Evolutionary conservation across 92 coral and sea anemone species (phyloP).

Genomic region (Paramuricea clavata): DNA sequence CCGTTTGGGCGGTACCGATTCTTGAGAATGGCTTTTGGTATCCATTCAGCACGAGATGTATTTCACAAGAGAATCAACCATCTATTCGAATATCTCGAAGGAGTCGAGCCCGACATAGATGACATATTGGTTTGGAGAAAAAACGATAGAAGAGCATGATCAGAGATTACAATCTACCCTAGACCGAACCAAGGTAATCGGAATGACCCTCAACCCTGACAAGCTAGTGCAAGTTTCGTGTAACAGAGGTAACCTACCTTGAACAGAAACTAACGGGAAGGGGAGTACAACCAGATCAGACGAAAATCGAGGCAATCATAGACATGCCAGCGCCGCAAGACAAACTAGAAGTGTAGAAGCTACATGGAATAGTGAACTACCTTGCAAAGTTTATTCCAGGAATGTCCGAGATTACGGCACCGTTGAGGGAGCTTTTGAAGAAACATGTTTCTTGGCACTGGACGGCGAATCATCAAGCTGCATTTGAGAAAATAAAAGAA

Average conservation of each 20-base stretch:
- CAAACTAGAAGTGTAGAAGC: neutral
- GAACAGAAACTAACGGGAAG: neutral
- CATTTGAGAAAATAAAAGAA: slow-evolving; percentile 11
- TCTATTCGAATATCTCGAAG: slow-evolving; percentile 52
- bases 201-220: slow-evolving; percentile 70
- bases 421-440: slow-evolving; percentile 29
- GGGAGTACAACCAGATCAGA: slow-evolving; percentile 11
- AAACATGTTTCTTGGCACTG: slow-evolving; percentile 24
- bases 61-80: neutral
- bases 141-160: slow-evolving; percentile 70
- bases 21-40: slow-evolving; percentile 32
- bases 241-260: slow-evolving; percentile 7
- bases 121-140: slow-evolving; percentile 79
- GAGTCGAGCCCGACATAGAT: slow-evolving; percentile 73
- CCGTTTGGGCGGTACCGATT: slow-evolving; percentile 36
- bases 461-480: neutral
- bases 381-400: neutral
- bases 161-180: slow-evolving; percentile 33
- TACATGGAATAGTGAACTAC: neutral
- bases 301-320: slow-evolving; percentile 25
- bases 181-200: slow-evolving; percentile 41
- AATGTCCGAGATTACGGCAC: neutral
- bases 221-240: slow-evolving; percentile 30
- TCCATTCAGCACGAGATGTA: slow-evolving; percentile 13
- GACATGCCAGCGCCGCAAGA: slow-evolving; percentile 22